phyloP scores from a whole-genome alignment of 2,797 vertebrate species.

The Falco rusticolus region DNA sequence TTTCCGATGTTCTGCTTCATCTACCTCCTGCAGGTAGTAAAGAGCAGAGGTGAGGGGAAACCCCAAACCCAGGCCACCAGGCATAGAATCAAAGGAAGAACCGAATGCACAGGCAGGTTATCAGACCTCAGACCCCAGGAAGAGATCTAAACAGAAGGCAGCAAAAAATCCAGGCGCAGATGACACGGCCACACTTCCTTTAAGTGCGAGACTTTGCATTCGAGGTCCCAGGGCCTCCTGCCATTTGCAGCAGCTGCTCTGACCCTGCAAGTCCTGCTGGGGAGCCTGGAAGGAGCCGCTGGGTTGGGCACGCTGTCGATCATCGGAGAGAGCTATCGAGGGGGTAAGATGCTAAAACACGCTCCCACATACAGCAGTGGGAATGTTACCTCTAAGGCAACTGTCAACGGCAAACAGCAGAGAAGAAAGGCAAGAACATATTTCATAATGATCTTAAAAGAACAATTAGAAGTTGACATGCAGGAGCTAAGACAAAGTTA shows the following conservation, averaged over 20 bases:
- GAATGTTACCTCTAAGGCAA: not conserved
- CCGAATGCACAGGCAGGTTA: not conserved
- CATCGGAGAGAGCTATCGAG: not conserved
- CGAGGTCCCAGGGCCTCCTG: not conserved
- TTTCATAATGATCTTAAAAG: not conserved
- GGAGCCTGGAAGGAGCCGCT: not conserved
- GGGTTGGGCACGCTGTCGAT: not conserved
- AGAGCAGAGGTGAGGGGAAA: not conserved
- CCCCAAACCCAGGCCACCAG: not conserved
- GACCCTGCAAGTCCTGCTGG: rapidly evolving
- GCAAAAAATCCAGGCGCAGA: not conserved
- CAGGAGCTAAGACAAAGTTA: not conserved
- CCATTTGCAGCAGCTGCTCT: not conserved
- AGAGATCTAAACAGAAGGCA: not conserved
- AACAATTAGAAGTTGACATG: not conserved
- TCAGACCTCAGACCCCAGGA: not conserved
- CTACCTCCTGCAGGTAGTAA: not conserved
- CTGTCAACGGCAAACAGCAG: not conserved
- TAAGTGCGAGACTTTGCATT: too few species aligned
- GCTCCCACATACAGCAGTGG: not conserved
- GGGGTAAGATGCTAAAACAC: not conserved
- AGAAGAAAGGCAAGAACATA: not conserved
- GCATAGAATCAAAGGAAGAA: not conserved
- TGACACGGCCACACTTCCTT: rapidly evolving
- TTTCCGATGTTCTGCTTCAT: not conserved